phyloP scores from a whole-genome alignment of 2,797 vertebrate species.

The Crenichthys baileyi region DNA sequence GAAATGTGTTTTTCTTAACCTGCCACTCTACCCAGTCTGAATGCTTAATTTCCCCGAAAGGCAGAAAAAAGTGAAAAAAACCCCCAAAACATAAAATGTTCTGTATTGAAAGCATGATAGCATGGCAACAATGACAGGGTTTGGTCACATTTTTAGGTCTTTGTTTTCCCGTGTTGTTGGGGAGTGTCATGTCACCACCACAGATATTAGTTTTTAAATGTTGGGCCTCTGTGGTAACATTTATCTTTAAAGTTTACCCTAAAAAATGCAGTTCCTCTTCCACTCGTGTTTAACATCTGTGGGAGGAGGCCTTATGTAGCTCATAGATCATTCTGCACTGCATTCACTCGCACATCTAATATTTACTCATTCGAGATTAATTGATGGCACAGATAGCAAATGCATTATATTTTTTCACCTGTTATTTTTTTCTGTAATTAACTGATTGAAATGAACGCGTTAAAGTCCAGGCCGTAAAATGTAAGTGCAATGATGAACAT shows the following conservation, averaged over 20 bases:
- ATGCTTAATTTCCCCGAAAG: neutral
- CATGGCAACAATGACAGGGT: neutral
- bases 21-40: neutral
- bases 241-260: neutral
- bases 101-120: neutral
- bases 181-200: neutral
- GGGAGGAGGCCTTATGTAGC: too few species aligned
- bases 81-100: neutral
- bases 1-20: neutral
- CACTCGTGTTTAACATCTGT: neutral
- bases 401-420: neutral
- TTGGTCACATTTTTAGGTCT: neutral
- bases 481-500: neutral
- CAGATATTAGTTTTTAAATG: neutral
- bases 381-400: neutral
- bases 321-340: neutral
- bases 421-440: neutral
- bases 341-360: neutral
- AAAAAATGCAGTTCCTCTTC: neutral
- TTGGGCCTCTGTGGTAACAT: neutral
- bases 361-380: neutral
- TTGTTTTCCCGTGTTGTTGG: neutral
- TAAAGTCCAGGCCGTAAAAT: too few species aligned
- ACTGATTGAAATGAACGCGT: neutral
- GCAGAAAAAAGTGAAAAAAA: neutral